Evolutionary conservation across 1,140 invertebrate species (phyloP).

Genomic region (Pectinophora gossypiella): DNA sequence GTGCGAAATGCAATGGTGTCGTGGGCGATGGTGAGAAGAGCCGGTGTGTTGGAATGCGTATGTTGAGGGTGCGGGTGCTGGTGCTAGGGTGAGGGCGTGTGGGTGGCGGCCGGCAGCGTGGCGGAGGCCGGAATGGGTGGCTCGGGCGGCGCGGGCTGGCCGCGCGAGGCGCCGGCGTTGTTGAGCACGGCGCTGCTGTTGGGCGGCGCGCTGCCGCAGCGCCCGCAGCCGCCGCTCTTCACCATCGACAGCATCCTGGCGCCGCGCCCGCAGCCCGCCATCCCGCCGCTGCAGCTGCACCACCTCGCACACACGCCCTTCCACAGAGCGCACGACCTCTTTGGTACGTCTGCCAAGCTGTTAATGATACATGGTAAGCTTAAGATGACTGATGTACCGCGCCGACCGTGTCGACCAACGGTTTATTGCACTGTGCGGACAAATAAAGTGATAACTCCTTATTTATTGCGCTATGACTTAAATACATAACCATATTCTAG

Average conservation of each 20-base stretch:
- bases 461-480: too few relatives aligned
- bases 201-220: conserved; percentile 61
- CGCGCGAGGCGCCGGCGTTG: conserved; percentile 56
- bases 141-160: conserved; percentile 31
- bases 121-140: conserved; percentile 24
- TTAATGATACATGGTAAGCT: conserved; percentile 6
- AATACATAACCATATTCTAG: too few relatives aligned
- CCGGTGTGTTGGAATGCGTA: conserved; percentile 10
- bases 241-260: conserved; percentile 89
- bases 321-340: conserved; percentile 81
- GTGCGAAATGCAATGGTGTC: too few relatives aligned
- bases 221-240: conserved; percentile 80
- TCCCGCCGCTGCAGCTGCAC: conserved; percentile 66
- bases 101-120: conserved; percentile 24
- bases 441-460: too few relatives aligned
- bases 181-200: conserved; percentile 64
- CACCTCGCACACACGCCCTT: conserved; percentile 68
- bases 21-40: neutral
- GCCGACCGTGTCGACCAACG: too few relatives aligned
- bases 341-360: conserved; percentile 77
- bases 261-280: conserved; percentile 73
- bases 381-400: neutral
- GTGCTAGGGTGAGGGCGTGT: conserved; percentile 22
- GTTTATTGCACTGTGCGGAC: too few relatives aligned
- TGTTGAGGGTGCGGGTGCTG: conserved; percentile 19